Conservation (phyloP, 2,113 vertebrate species). For the Pogona vitticeps region DNA sequence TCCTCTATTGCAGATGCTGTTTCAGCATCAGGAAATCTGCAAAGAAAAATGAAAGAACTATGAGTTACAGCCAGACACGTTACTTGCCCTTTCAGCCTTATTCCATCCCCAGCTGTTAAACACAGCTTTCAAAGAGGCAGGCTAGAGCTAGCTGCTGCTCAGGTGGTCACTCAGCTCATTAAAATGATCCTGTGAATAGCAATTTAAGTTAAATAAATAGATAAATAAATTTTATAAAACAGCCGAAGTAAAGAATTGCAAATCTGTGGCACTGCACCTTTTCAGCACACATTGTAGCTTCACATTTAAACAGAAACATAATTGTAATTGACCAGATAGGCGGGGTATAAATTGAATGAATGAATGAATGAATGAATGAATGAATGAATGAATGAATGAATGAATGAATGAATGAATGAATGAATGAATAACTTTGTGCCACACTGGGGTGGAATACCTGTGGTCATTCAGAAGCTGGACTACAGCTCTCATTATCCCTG, state of each 20-base stretch:
- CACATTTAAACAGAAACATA: not conserved
- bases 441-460: too few relatives aligned
- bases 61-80: not conserved
- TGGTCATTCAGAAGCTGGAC: too few relatives aligned
- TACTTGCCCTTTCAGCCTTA: not conserved
- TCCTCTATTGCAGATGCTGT: conserved; percentile 75
- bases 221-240: too few relatives aligned
- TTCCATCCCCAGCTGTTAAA: not conserved
- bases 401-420: too few relatives aligned
- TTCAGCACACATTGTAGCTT: not conserved
- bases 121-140: not conserved
- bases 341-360: too few relatives aligned
- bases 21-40: conserved; percentile 80
- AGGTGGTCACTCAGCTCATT: not conserved
- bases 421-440: too few relatives aligned
- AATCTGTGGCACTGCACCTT: not conserved
- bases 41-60: not conserved
- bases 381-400: too few relatives aligned
- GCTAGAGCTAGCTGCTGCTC: not conserved
- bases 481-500: too few relatives aligned
- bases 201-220: too few relatives aligned
- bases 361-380: too few relatives aligned
- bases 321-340: too few relatives aligned
- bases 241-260: not conserved
- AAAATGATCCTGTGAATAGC: not conserved